Percentiles rank a stretch among this genome's conserved stretches.
phyloP scores from a whole-genome alignment of 1,140 invertebrate species.

The Triops cancriformis region DNA sequence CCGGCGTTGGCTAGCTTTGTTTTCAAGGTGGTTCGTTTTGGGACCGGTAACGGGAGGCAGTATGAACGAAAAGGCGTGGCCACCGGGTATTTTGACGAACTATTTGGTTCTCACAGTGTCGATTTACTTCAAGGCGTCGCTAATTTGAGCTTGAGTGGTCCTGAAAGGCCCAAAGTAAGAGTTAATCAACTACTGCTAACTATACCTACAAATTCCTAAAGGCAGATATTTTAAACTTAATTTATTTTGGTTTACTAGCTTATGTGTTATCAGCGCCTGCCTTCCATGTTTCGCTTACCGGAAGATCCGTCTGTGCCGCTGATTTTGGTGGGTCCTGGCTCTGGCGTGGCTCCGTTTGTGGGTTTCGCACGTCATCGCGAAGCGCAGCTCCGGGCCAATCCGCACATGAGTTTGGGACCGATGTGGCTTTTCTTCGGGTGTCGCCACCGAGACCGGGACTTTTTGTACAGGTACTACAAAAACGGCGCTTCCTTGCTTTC shows the following conservation, averaged over 20 bases:
- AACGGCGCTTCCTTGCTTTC: background rate
- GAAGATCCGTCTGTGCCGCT: constrained; percentile 48
- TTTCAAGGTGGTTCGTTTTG: constrained; percentile 54
- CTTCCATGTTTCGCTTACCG: constrained; percentile 48
- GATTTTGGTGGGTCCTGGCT: constrained; percentile 72
- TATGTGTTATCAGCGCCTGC: background rate
- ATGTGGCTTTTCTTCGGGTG: constrained; percentile 67
- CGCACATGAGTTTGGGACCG: constrained; percentile 38
- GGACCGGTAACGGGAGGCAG: constrained; percentile 35
- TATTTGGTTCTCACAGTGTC: background rate
- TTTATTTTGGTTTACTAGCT: background rate
- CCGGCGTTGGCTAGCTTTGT: constrained; percentile 50
- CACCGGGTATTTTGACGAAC: constrained; percentile 50
- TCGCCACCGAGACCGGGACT: constrained; percentile 55
- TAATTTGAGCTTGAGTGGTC: background rate
- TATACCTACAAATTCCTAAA: background rate
- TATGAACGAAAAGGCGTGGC: constrained; percentile 53
- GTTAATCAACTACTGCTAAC: background rate
- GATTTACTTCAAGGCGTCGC: background rate
- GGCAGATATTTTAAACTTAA: background rate
- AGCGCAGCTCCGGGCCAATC: constrained; percentile 34
- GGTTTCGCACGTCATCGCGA: constrained; percentile 52
- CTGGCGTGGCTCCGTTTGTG: constrained; percentile 67
- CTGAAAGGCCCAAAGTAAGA: no score
- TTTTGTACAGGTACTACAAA: constrained; percentile 44